These are phyloP conservation scores for Cephonodes hylas DNA, from an alignment of 2,888 invertebrate species.

Conservation along the genomic window DNA sequence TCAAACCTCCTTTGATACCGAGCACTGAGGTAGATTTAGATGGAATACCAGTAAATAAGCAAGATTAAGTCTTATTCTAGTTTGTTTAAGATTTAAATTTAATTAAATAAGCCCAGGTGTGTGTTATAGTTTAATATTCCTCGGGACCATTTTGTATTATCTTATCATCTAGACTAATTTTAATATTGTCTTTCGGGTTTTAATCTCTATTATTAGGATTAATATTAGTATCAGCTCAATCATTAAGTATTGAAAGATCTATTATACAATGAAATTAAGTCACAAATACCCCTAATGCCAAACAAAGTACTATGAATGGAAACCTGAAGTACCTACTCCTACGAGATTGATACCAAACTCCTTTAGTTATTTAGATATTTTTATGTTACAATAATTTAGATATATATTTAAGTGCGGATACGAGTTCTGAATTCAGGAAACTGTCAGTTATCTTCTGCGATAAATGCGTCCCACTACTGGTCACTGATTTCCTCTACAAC, in stretches of 20 bases:
- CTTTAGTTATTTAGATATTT: not conserved
- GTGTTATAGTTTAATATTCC: too few species aligned
- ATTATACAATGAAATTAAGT: too few species aligned
- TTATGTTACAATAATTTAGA: not conserved
- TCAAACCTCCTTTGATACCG: constrained; percentile 90
- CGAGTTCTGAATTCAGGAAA: too few species aligned
- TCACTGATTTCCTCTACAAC: too few species aligned
- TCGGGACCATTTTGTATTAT: too few species aligned
- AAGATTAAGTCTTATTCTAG: not conserved
- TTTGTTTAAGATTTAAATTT: not conserved
- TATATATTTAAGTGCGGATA: too few species aligned
- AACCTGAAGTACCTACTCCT: not conserved
- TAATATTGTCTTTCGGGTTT: too few species aligned
- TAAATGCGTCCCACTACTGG: too few species aligned
- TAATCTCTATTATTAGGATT: not conserved
- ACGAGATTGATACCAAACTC: not conserved
- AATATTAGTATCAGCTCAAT: not conserved
- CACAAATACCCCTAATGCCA: not conserved
- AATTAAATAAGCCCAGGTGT: not conserved
- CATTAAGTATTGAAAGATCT: not conserved
- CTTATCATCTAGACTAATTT: too few species aligned
- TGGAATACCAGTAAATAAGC: constrained; percentile 81
- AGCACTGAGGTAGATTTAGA: constrained; percentile 90
- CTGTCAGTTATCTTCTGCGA: too few species aligned
- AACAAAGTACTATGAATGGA: not conserved